Evolutionary conservation across 2,113 vertebrate species (phyloP).

Genomic region (Sisor rabdophorus): DNA sequence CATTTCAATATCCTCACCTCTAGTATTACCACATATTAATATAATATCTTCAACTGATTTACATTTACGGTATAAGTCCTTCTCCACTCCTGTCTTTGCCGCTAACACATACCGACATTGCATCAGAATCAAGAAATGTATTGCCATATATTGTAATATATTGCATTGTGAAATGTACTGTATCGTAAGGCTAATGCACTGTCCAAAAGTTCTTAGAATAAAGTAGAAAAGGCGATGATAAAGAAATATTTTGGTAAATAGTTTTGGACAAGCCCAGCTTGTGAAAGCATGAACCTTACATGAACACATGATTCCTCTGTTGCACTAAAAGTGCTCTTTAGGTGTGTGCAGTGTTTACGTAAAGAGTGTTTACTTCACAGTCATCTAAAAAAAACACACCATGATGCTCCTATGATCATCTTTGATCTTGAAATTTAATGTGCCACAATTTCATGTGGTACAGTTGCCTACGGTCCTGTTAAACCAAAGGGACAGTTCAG

Average conservation of each 20-base stretch:
- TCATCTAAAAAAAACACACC: constrained; percentile 32
- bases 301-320: constrained; percentile 19
- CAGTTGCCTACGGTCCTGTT: not conserved
- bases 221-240: constrained; percentile 10
- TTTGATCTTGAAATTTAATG: constrained; percentile 31
- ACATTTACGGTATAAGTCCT: too few relatives aligned
- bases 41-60: too few relatives aligned
- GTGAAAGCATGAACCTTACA: constrained; percentile 24
- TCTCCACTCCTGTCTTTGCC: too few relatives aligned
- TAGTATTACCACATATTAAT: too few relatives aligned
- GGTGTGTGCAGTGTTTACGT: constrained; percentile 29
- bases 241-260: constrained; percentile 22
- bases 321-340: constrained; percentile 30
- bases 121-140: too few relatives aligned
- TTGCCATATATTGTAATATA: too few relatives aligned
- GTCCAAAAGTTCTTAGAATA: not conserved
- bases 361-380: constrained; percentile 43
- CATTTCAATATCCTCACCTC: too few relatives aligned
- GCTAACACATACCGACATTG: too few relatives aligned
- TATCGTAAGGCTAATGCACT: too few relatives aligned
- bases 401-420: constrained; percentile 7
- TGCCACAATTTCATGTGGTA: constrained; percentile 12
- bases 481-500: not conserved
- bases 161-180: too few relatives aligned
- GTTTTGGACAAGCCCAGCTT: constrained; percentile 12